Evolutionary conservation across 2,797 vertebrate genomes (phyloP).

Genomic region (Crocidura indochinensis): DNA sequence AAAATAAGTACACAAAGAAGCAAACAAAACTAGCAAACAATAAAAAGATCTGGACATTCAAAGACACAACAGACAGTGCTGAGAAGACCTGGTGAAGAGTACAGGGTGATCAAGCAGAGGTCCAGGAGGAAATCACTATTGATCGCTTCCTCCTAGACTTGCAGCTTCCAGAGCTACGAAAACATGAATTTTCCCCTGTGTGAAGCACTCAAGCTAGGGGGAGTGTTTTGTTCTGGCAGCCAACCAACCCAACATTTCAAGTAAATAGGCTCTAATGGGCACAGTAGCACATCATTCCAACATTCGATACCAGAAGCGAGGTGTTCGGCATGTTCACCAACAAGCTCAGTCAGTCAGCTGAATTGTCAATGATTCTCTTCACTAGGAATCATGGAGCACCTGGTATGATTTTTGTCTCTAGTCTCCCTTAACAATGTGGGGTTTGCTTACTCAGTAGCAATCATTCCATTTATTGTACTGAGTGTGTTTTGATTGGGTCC

Average conservation of each 20-base stretch:
- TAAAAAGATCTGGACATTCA: neutral
- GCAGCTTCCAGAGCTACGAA: neutral
- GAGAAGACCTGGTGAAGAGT: neutral
- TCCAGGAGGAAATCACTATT: neutral
- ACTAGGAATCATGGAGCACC: neutral
- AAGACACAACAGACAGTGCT: neutral
- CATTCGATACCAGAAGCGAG: neutral
- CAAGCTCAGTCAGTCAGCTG: neutral
- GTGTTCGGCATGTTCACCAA: neutral
- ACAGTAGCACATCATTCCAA: neutral
- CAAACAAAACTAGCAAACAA: too few species aligned
- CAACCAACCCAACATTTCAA: neutral
- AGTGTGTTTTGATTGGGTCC: neutral
- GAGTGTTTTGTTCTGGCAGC: neutral
- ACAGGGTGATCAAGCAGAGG: rapidly evolving
- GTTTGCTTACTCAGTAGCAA: neutral
- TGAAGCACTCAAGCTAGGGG: neutral
- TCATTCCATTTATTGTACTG: neutral
- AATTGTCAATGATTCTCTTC: too few species aligned
- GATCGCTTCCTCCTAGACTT: neutral
- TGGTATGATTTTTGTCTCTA: neutral
- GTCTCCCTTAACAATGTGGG: neutral
- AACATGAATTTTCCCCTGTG: neutral
- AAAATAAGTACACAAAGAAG: too few species aligned
- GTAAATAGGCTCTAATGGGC: neutral